Evolutionary conservation across 2,113 vertebrate species (phyloP).

Genomic region (Menura novaehollandiae): DNA sequence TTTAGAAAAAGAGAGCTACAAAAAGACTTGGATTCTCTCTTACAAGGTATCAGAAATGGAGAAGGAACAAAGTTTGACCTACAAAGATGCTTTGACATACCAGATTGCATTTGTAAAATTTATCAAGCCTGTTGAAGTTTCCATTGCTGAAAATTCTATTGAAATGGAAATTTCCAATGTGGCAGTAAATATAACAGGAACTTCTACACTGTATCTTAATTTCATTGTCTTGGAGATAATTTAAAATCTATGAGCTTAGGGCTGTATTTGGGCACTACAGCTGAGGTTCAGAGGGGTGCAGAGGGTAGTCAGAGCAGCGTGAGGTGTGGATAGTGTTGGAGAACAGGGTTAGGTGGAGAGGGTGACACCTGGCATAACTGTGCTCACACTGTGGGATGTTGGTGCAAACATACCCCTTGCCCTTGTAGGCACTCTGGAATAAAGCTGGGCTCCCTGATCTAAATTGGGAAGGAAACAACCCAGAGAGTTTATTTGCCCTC

Average conservation of each 20-base stretch:
- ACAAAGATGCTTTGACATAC: background rate
- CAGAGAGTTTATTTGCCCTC: background rate
- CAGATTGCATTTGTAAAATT: background rate
- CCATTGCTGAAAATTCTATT: background rate
- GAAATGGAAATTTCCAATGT: background rate
- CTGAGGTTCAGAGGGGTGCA: background rate
- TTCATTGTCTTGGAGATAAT: background rate
- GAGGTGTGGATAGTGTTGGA: background rate
- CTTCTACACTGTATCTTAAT: background rate
- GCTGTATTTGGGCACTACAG: background rate
- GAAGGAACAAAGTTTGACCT: background rate
- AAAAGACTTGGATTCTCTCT: background rate
- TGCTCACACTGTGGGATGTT: background rate
- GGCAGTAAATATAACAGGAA: background rate
- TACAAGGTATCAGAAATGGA: background rate
- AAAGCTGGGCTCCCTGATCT: background rate
- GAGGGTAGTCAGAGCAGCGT: background rate
- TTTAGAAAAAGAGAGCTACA: background rate
- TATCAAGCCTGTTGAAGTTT: background rate
- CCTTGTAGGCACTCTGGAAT: background rate
- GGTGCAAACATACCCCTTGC: rapidly evolving
- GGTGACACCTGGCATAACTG: background rate
- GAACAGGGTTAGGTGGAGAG: background rate
- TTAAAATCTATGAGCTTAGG: background rate
- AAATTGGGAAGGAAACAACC: background rate